Evolutionary conservation across 2,797 vertebrate species (phyloP).

Genomic region (Taeniopygia guttata): DNA sequence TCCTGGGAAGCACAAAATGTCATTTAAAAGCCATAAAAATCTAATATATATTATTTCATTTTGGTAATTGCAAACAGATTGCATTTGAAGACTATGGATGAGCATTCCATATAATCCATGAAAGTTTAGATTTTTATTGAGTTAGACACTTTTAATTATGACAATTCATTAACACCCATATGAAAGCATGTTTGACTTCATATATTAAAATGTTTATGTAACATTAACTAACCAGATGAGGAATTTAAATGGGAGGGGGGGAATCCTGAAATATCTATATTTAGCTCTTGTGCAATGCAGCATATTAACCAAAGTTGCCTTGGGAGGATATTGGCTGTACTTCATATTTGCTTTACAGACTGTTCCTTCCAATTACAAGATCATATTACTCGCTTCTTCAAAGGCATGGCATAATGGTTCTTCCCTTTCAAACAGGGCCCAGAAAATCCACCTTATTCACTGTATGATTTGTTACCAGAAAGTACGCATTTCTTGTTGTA

Average conservation of each 20-base stretch:
- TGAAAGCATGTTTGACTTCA: slow-evolving; percentile 64
- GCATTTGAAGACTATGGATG: slow-evolving; percentile 68
- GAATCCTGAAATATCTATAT: slow-evolving; percentile 57
- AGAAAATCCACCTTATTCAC: slow-evolving; percentile 33
- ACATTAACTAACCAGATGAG: slow-evolving; percentile 68
- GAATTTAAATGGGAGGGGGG: slow-evolving; percentile 43
- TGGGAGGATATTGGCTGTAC: slow-evolving; percentile 42
- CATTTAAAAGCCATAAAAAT: slow-evolving; percentile 76
- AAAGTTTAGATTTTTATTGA: slow-evolving; percentile 69
- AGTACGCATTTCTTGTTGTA: slow-evolving; percentile 13
- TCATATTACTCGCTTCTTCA: slow-evolving; percentile 37
- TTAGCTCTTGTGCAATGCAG: slow-evolving; percentile 64
- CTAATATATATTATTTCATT: slow-evolving; percentile 77
- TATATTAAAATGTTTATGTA: slow-evolving; percentile 69
- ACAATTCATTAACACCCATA: slow-evolving; percentile 65
- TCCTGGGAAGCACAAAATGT: slow-evolving; percentile 79
- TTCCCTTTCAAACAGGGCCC: slow-evolving; percentile 32
- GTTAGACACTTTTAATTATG: slow-evolving; percentile 67
- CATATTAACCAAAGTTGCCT: slow-evolving; percentile 59
- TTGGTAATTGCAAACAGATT: slow-evolving; percentile 77
- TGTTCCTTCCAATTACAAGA: slow-evolving; percentile 64
- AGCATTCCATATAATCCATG: slow-evolving; percentile 61
- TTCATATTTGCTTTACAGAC: slow-evolving; percentile 56
- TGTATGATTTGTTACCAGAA: slow-evolving; percentile 21
- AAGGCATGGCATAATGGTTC: slow-evolving; percentile 46